Conservation (phyloP, 35 echinoderm and acorn worm species). For the Apostichopus japonicus region DNA sequence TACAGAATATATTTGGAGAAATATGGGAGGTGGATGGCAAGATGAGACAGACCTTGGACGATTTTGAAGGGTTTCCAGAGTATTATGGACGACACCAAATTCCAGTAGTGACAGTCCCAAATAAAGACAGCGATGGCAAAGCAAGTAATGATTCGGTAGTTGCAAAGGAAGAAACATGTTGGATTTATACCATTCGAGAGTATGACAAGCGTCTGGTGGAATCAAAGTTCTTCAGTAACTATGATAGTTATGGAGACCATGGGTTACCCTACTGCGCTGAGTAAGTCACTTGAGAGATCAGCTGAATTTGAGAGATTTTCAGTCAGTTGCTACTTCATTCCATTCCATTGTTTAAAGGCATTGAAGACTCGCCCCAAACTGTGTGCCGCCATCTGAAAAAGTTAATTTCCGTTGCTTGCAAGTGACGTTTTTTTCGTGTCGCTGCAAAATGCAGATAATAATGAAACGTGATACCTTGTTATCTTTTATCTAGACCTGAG, state of each 20-base stretch:
- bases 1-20: constrained; percentile 25
- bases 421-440: too few species aligned
- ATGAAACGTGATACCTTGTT: too few species aligned
- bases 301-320: too few species aligned
- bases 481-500: too few species aligned
- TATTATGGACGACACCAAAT: constrained; percentile 14
- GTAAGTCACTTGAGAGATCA: constrained; percentile 2
- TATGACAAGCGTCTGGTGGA: neutral
- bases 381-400: too few species aligned
- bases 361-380: too few species aligned
- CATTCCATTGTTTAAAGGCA: too few species aligned
- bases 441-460: too few species aligned
- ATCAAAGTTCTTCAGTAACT: neutral
- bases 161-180: neutral
- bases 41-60: neutral
- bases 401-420: too few species aligned
- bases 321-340: too few species aligned
- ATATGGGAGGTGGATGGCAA: constrained; percentile 23
- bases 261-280: neutral
- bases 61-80: constrained; percentile 30
- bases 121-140: neutral
- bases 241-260: constrained; percentile 45
- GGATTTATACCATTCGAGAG: constrained; percentile 4
- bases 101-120: neutral
- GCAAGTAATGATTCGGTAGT: neutral